Evolutionary conservation across 2,797 vertebrate genomes (phyloP).

Genomic region (Scomberomorus guttatus): DNA sequence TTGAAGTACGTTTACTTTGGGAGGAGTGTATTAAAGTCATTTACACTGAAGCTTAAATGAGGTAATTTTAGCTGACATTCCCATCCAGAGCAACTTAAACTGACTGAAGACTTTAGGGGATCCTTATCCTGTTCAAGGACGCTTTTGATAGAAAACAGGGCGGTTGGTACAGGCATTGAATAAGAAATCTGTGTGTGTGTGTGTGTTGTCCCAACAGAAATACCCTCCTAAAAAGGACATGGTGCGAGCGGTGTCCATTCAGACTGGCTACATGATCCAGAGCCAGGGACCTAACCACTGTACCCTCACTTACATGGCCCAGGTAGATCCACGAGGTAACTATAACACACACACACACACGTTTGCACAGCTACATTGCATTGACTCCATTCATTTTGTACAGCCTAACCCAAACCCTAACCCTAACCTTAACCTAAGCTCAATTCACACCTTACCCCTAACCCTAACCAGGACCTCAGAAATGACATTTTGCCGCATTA

Average conservation of each 20-base stretch:
- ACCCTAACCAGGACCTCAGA: no score
- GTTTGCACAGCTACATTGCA: no score
- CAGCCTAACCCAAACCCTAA: no score
- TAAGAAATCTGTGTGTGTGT: not conserved
- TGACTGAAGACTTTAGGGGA: not conserved
- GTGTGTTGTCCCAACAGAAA: slow-evolving; percentile 84
- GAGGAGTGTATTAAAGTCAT: not conserved
- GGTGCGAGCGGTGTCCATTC: slow-evolving; percentile 94
- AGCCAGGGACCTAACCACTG: slow-evolving; percentile 89
- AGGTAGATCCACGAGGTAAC: slow-evolving; percentile 96
- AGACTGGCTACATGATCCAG: slow-evolving; percentile 96
- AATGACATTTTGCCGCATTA: no score
- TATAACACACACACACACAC: not conserved
- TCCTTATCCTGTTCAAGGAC: slow-evolving; percentile 2
- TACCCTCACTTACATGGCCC: slow-evolving; percentile 93
- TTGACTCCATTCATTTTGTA: no score
- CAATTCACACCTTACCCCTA: no score
- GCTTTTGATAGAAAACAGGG: slow-evolving; percentile 11
- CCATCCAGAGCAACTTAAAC: not conserved
- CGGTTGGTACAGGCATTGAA: not conserved
- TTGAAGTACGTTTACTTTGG: not conserved
- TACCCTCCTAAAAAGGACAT: slow-evolving; percentile 94
- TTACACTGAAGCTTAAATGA: not conserved
- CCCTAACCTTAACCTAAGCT: no score
- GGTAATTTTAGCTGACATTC: not conserved